phyloP scores from a whole-genome alignment of 2,797 vertebrate species.

The Chloroceryle amazona region DNA sequence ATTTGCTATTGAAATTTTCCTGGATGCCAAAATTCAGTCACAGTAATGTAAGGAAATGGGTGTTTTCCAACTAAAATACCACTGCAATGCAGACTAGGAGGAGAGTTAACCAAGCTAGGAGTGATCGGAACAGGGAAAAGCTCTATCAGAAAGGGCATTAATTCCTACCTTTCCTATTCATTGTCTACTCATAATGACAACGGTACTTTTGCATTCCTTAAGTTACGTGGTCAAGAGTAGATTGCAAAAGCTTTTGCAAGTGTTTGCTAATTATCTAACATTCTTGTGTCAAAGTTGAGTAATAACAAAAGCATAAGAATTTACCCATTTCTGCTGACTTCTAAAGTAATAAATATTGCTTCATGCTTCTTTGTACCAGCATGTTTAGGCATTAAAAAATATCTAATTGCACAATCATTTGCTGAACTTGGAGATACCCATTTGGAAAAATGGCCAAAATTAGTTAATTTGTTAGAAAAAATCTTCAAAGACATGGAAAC shows the following conservation, averaged over 20 bases:
- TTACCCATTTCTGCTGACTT: background rate
- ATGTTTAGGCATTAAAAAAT: background rate
- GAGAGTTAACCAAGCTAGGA: background rate
- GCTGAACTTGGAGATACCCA: background rate
- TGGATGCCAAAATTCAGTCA: background rate
- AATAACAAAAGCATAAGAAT: background rate
- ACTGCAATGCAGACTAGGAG: background rate
- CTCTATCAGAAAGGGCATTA: background rate
- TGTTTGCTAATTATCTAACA: background rate
- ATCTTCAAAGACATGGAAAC: background rate
- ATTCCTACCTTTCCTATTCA: background rate
- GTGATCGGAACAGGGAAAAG: background rate
- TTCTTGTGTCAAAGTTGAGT: background rate
- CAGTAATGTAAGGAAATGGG: background rate
- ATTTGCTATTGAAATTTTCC: background rate
- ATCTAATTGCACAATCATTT: background rate
- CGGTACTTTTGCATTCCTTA: background rate
- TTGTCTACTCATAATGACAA: background rate
- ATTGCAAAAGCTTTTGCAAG: background rate
- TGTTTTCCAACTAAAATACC: background rate
- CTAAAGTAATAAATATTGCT: background rate
- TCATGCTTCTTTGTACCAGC: background rate
- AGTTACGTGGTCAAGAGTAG: background rate
- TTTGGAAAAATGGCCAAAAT: background rate
- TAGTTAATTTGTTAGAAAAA: background rate